These are phyloP conservation scores for Paguma larvata DNA, from an alignment of 2,797 vertebrate species.

Conservation along the genomic window DNA sequence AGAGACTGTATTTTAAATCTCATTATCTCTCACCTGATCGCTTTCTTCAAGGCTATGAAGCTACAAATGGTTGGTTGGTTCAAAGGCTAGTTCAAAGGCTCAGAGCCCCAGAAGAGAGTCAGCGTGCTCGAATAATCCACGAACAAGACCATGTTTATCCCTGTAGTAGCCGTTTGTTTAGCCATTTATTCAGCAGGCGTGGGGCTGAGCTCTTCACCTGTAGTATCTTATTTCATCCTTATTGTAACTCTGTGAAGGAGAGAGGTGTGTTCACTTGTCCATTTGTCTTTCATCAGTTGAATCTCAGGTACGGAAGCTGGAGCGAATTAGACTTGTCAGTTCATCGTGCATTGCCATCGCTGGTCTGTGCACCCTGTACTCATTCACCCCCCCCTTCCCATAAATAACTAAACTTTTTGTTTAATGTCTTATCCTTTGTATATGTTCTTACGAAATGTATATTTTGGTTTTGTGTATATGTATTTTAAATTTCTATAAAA, in stretches of 20 bases:
- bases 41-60: constrained; percentile 39
- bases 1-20: constrained; percentile 65
- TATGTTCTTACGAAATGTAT: constrained; percentile 32
- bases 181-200: not conserved
- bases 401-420: constrained; percentile 20
- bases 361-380: not conserved
- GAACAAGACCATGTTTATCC: not conserved
- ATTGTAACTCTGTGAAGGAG: not conserved
- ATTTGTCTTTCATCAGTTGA: not conserved
- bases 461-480: not conserved
- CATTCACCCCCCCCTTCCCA: not conserved
- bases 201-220: not conserved
- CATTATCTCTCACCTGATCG: constrained; percentile 59
- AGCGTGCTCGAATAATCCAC: constrained; percentile 6
- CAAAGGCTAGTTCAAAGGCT: constrained; percentile 27
- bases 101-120: not conserved
- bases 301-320: not conserved
- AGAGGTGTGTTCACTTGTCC: not conserved
- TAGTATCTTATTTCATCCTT: constrained; percentile 13
- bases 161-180: not conserved
- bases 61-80: not conserved
- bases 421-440: constrained; percentile 56
- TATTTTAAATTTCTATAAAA: constrained; percentile 65
- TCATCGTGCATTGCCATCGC: not conserved
- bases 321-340: constrained; percentile 7